These are phyloP conservation scores for Echinops telfairi DNA, from an alignment of 2,113 vertebrate species.

Conservation along the genomic window DNA sequence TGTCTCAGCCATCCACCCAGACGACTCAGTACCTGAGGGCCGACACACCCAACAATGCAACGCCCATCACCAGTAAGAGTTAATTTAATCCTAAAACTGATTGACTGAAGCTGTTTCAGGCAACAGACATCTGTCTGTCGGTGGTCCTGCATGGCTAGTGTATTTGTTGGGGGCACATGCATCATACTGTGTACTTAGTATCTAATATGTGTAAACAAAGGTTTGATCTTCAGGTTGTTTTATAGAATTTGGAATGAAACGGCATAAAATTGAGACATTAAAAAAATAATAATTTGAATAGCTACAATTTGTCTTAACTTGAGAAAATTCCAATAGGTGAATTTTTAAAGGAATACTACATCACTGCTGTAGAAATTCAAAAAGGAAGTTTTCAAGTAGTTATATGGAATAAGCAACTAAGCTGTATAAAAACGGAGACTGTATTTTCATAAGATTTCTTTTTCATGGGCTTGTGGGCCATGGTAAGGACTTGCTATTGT, in stretches of 20 bases:
- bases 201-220: background rate
- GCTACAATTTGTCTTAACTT: constrained; percentile 50
- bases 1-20: constrained; percentile 98
- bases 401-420: background rate
- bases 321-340: background rate
- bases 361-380: constrained; percentile 8
- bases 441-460: constrained; percentile 37
- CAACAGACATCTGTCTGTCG: background rate
- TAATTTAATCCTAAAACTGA: constrained; percentile 81
- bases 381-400: constrained; percentile 38
- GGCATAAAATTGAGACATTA: constrained; percentile 26
- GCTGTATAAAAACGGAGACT: constrained; percentile 21
- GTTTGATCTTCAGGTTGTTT: constrained; percentile 9
- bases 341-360: constrained; percentile 25
- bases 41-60: constrained; percentile 98
- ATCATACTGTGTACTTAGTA: background rate
- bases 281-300: constrained; percentile 54
- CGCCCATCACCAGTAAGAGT: constrained; percentile 97
- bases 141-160: background rate
- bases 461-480: background rate
- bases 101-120: background rate
- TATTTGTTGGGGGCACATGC: background rate
- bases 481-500: background rate
- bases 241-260: constrained; percentile 35
- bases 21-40: constrained; percentile 99